Evolutionary conservation across 2,797 vertebrate species (phyloP).

Genomic region (Tenualosa thibaudeaui): DNA sequence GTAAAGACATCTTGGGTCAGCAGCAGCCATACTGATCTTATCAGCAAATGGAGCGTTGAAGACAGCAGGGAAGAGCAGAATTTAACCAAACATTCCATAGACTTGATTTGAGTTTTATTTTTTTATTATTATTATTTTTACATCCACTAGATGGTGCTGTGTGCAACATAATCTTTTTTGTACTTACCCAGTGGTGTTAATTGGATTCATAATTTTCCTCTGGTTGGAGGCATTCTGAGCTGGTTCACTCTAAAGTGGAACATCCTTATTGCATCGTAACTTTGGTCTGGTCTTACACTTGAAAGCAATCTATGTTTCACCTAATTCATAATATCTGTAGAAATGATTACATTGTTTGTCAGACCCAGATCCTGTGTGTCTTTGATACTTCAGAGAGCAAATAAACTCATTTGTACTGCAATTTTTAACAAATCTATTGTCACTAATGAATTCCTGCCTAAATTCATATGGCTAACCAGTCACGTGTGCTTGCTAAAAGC

Average conservation of each 20-base stretch:
- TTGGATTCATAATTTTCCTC: no score
- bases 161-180: not conserved
- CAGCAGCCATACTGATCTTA: not conserved
- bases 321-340: not conserved
- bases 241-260: not conserved
- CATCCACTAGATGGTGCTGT: not conserved
- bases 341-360: not conserved
- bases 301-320: not conserved
- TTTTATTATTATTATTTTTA: not conserved
- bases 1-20: not conserved
- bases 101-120: not conserved
- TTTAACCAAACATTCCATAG: not conserved
- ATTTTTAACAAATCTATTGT: constrained; percentile 46
- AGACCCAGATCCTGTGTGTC: not conserved
- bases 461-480: no score
- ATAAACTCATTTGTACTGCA: constrained; percentile 10
- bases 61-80: not conserved
- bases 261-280: not conserved
- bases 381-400: constrained; percentile 1
- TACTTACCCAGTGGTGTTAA: not conserved
- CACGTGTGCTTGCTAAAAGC: no score
- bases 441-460: not conserved
- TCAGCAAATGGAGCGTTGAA: not conserved
- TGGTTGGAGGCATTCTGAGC: not conserved
- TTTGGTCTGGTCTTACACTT: not conserved